phyloP scores from a whole-genome alignment of 2,113 vertebrate species.

The Nothoprocta perdicaria region DNA sequence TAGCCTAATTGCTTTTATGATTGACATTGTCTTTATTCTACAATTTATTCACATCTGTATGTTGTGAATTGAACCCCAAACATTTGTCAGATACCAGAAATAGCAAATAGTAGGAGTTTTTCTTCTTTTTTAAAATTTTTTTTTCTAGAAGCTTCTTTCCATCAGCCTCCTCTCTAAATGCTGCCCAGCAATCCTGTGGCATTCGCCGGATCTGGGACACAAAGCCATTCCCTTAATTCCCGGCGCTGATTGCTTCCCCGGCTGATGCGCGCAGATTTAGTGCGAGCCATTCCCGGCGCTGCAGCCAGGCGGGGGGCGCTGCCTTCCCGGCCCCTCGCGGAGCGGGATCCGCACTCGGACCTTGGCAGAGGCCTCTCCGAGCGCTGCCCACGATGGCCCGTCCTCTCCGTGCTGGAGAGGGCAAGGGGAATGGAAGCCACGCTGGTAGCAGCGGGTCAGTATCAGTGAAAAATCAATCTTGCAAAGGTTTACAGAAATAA shows the following conservation, averaged over 20 bases:
- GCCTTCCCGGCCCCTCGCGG: too few relatives aligned
- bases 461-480: not conserved
- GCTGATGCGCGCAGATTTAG: not conserved
- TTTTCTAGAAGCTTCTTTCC: constrained; percentile 40
- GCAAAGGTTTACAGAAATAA: not conserved
- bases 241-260: constrained; percentile 42
- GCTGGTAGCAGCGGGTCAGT: not conserved
- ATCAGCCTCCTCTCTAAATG: constrained; percentile 20
- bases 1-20: constrained; percentile 6
- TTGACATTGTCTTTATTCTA: not conserved
- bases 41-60: not conserved
- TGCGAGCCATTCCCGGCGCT: not conserved
- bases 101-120: not conserved
- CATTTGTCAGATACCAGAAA: not conserved
- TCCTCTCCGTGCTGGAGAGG: too few relatives aligned
- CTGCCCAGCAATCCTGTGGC: not conserved
- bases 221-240: constrained; percentile 58
- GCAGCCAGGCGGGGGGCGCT: not conserved
- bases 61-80: not conserved
- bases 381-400: too few relatives aligned
- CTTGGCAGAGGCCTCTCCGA: too few relatives aligned
- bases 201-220: constrained; percentile 28
- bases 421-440: fast-evolving
- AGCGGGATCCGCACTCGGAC: too few relatives aligned
- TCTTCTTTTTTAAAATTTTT: not conserved